These are phyloP conservation scores for Timema podura DNA, from an alignment of 2,888 invertebrate species.

Conservation along the genomic window DNA sequence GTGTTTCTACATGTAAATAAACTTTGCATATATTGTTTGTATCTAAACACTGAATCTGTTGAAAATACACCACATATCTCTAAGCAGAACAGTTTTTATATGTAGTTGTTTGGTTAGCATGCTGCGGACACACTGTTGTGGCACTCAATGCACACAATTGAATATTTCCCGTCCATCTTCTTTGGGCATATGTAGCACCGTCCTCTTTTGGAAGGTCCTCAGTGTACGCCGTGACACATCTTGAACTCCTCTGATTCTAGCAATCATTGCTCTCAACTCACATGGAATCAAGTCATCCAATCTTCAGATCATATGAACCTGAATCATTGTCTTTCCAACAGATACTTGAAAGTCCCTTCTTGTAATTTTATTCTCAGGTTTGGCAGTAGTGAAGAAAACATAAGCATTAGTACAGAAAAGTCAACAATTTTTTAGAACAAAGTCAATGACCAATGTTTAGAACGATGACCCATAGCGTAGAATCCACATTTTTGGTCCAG, in stretches of 20 bases:
- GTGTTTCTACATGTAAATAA: no score
- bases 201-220: not conserved
- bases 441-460: not conserved
- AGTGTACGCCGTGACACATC: not conserved
- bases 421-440: not conserved
- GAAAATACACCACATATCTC: no score
- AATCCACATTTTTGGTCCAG: not conserved
- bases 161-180: constrained; percentile 2
- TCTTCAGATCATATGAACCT: constrained; percentile 1
- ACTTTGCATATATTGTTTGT: no score
- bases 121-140: not conserved
- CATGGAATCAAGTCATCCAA: not conserved
- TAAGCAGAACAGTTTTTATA: not conserved
- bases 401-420: not conserved
- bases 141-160: not conserved
- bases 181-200: not conserved
- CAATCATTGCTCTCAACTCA: not conserved
- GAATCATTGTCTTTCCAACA: no score
- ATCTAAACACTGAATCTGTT: no score
- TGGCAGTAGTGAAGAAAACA: constrained; percentile 8
- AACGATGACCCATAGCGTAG: not conserved
- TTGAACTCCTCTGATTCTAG: not conserved
- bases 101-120: not conserved
- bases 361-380: not conserved
- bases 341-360: not conserved